phyloP scores from a whole-genome alignment of 2,797 vertebrate genomes.

The Staurois parvus region DNA sequence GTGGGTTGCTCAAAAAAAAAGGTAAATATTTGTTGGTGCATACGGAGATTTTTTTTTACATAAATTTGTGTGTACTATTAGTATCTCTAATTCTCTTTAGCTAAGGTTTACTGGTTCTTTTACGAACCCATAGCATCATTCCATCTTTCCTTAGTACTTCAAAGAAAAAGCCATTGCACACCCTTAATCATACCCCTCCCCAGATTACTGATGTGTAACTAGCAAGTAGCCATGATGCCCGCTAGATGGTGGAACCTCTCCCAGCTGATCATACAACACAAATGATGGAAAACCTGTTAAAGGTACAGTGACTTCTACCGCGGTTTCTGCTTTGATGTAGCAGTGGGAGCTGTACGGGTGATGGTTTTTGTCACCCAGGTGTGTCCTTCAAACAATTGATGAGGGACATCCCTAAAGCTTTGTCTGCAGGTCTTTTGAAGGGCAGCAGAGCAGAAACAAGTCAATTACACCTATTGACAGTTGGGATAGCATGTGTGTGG shows the following conservation, averaged over 20 bases:
- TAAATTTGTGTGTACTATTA: too few species aligned
- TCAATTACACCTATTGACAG: constrained; percentile 55
- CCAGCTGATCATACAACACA: constrained; percentile 3
- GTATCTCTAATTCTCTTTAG: not conserved
- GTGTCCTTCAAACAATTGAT: constrained; percentile 56
- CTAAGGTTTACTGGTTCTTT: not conserved
- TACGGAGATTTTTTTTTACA: too few species aligned
- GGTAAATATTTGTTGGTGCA: too few species aligned
- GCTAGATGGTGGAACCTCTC: not conserved
- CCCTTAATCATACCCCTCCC: constrained; percentile 8
- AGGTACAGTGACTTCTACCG: constrained; percentile 21
- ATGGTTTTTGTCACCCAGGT: constrained; percentile 60
- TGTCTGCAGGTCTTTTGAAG: constrained; percentile 53
- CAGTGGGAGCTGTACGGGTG: constrained; percentile 42
- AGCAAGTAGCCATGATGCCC: not conserved
- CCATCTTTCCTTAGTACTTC: constrained; percentile 19
- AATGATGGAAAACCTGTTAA: constrained; percentile 12
- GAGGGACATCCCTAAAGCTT: constrained; percentile 52
- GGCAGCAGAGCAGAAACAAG: constrained; percentile 58
- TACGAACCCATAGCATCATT: not conserved
- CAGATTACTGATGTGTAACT: constrained; percentile 15
- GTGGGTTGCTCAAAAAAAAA: too few species aligned
- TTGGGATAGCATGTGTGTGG: constrained; percentile 46
- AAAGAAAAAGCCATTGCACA: constrained; percentile 23
- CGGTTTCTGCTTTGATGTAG: constrained; percentile 41